Evolutionary conservation across 2,888 invertebrate species (phyloP), one percentile per base, ranked within the genome.

Genomic region (Xanthorhoe designata): DNA sequence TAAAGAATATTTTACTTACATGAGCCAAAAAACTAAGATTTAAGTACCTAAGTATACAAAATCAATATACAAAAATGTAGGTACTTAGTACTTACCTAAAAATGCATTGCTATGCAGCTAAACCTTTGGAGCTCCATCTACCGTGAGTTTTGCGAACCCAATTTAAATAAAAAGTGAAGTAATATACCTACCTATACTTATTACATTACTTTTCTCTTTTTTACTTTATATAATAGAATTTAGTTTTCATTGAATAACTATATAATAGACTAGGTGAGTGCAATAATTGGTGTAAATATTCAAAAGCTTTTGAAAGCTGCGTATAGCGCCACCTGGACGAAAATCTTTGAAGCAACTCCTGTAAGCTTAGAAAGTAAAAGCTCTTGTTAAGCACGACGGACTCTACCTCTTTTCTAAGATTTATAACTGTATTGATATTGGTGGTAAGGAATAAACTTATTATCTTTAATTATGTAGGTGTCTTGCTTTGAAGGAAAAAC

Each of bases 251-350:
- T 38, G 35, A 38, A 38, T 10, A n/a, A n/a, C n/a, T n/a, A n/a
- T n/a, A n/a, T 10, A 2, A 2, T 35, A 35, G 6, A 35, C 35
- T n/a, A n/a, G n/a, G 35, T 24, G 24, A 4, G 24, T 24, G 24
- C 24, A 3, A 6, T 32, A 6, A 0, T 3, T 42, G 45, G 15
- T 2, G 47, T 15, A 15, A 5, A 17, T 3, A 17, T 53, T 9
- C 6, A 17, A 32, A 18, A 50, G 51, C 51, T 60, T 59, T 55
- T 35, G 15, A 56, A 56, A 61, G 57, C 56, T 57, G n/a, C 13
- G 5, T 19, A 56, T 9, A 66, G 55, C 71, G 71, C 75, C 73
- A 73, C 35, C 73, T 73, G 52, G 52, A 38, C 13, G 18, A 42
- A 65, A 61, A 58, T 57, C 53, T 18, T 38, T 49, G 66, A 70